Evolutionary conservation across 2,113 vertebrate genomes (phyloP).

Genomic region (Aphyosemion australe): DNA sequence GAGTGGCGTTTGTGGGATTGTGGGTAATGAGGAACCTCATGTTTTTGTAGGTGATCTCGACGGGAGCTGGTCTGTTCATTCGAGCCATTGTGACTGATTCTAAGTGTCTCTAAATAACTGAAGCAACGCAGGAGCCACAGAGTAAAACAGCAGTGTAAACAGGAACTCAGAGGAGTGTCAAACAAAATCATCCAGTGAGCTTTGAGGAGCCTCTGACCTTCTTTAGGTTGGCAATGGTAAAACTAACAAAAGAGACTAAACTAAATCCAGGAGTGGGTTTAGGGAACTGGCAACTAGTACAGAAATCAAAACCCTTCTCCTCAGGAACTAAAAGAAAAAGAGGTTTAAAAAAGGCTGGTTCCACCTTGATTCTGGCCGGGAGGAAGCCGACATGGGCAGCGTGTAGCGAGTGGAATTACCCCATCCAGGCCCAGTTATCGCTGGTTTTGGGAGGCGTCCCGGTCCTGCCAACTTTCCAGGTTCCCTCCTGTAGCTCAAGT

Average conservation of each 20-base stretch:
- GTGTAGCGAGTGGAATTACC: constrained; percentile 93
- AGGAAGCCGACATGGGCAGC: constrained; percentile 94
- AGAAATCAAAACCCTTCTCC: constrained; percentile 52
- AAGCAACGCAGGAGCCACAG: constrained; percentile 69
- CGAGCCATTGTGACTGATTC: constrained; percentile 86
- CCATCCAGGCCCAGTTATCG: constrained; percentile 94
- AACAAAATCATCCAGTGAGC: constrained; percentile 74
- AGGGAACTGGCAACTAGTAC: constrained; percentile 31
- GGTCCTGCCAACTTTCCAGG: constrained; percentile 80
- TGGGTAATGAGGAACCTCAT: constrained; percentile 99
- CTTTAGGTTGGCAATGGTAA: constrained; percentile 60
- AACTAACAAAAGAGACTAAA: background rate
- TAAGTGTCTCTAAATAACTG: constrained; percentile 57
- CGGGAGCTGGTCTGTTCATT: constrained; percentile 99
- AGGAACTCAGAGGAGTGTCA: constrained; percentile 73
- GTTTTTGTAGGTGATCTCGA: constrained; percentile 99
- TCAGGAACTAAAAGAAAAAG: constrained; percentile 70
- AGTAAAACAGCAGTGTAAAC: constrained; percentile 70
- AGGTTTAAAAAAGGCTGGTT: constrained; percentile 86
- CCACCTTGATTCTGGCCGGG: constrained; percentile 91
- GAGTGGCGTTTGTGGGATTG: constrained; percentile 98
- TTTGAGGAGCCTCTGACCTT: constrained; percentile 72
- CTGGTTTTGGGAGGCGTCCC: constrained; percentile 85
- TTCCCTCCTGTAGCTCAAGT: constrained; percentile 77
- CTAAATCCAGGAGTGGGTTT: constrained; percentile 12